A percentile compares a stretch with the other conserved stretches of the same genome.
Conservation (phyloP, 2,888 invertebrate species). For the Drosophila melanosoma region DNA sequence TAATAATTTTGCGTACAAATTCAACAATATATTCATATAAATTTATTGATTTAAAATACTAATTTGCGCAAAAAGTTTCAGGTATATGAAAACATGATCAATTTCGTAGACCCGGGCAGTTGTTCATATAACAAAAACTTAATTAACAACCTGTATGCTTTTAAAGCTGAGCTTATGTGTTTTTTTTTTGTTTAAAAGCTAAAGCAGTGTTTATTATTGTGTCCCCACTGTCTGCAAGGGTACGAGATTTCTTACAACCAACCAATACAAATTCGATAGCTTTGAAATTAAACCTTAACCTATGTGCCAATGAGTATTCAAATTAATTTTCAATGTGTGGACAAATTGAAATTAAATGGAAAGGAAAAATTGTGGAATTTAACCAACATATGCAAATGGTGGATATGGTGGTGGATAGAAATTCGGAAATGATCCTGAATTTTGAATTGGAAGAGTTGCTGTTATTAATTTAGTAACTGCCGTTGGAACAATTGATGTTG, state of each 20-base stretch:
- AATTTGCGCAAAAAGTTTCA: constrained; percentile 11
- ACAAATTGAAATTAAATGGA: background rate
- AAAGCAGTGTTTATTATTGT: constrained; percentile 1
- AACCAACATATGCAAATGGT: constrained; percentile 91
- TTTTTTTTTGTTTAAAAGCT: constrained; percentile 1
- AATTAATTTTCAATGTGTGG: constrained; percentile 13
- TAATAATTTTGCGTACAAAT: constrained; percentile 1
- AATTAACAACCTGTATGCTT: background rate
- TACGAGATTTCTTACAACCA: background rate
- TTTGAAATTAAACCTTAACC: constrained; percentile 2
- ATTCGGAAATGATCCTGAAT: constrained; percentile 89
- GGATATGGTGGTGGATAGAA: constrained; percentile 92
- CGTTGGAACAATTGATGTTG: constrained; percentile 93
- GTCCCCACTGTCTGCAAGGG: background rate
- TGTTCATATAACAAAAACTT: constrained; percentile 4
- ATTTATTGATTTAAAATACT: background rate
- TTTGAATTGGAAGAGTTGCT: constrained; percentile 91
- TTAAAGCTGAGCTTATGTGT: constrained; percentile 11
- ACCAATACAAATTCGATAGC: constrained; percentile 9
- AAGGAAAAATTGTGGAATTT: constrained; percentile 56
- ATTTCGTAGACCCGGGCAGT: constrained; percentile 4
- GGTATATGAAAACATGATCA: background rate
- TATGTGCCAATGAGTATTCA: constrained; percentile 25
- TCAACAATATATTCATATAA: constrained; percentile 1
- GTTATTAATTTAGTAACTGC: constrained; percentile 93